Base-by-base conservation (phyloP, 1,140 invertebrate genomes). In the Cyphomyrmex costatus region DNA sequence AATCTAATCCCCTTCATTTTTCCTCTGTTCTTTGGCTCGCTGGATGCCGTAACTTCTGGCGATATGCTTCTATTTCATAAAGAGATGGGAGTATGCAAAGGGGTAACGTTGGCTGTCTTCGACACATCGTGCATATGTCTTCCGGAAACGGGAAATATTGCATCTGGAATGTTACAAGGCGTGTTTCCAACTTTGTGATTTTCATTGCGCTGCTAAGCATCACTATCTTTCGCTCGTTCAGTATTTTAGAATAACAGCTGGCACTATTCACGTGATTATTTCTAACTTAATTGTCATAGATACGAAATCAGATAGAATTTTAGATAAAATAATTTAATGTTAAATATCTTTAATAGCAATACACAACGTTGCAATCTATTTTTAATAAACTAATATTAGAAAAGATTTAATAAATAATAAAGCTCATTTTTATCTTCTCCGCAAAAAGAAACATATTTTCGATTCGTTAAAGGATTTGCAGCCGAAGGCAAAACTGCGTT, bases 51-150 rank as follows among this genome's bases (percentile, higher is more conserved):
- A 88, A 91, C 89, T 91, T 82, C 74, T 91, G 84, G 86, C 90
- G 68, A 73, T 79, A 66, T 90, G 89, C 79, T 79, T 68, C 49
- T 46, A 61, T 61, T 65, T 53, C 46, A 7, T 21, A 21, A 53
- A 21, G 42, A 16, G 21, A 19, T 12, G 51, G 70, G 51, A n/a
- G 49, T 66, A 80, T 82, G 58, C 70, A 53, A 78, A 65, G 71
- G 79, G 70, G 21, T 56, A 42, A 60, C 65, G 56, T 10, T 27
- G 60, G 51, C 91, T 89, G 89, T 91, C 73, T 90, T 90, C 80
- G 90, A 24, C 74, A 79, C 80, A 61, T 77, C 71, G 87, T 86
- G 91, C 93, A 93, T 93, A 93, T 93, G 93, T 88, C 92, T 86
- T 87, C 76, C 71, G 60, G 90, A 90, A 86, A 86, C 76, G 80